phyloP scores from a whole-genome alignment of 1,140 invertebrate species.

The Ditylenchus dipsaci region DNA sequence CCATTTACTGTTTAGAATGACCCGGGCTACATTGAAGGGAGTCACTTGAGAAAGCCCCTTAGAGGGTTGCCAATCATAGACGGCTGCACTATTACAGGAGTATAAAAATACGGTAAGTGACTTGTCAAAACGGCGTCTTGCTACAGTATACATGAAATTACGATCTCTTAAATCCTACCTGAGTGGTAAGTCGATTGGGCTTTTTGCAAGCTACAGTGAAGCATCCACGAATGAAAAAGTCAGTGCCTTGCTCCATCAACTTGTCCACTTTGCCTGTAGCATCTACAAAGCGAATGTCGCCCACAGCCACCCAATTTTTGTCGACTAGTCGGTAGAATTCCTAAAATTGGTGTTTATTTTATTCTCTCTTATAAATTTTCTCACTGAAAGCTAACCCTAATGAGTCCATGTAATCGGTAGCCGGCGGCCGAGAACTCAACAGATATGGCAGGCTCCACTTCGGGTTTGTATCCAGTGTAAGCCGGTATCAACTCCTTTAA shows the following conservation, averaged over 20 bases:
- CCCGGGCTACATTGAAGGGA: too few species aligned
- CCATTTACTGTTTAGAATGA: too few species aligned
- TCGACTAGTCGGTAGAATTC: slow-evolving; percentile 40
- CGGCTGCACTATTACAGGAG: too few species aligned
- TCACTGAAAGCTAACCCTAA: slow-evolving; percentile 16
- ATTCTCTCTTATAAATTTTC: too few species aligned
- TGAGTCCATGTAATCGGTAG: slow-evolving; percentile 38
- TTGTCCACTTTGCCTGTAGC: slow-evolving; percentile 23
- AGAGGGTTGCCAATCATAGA: too few species aligned
- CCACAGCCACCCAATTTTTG: slow-evolving; percentile 32
- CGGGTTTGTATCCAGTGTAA: slow-evolving; percentile 33
- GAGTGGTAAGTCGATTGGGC: slow-evolving; percentile 32
- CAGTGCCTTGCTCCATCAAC: slow-evolving; percentile 25
- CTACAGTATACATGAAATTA: too few species aligned
- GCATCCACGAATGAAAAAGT: slow-evolving; percentile 28
- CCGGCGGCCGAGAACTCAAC: slow-evolving; percentile 37
- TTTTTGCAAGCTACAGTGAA: slow-evolving; percentile 24
- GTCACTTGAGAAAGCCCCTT: too few species aligned
- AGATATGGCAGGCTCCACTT: slow-evolving; percentile 32
- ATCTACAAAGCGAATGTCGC: slow-evolving; percentile 31
- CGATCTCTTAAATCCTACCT: slow-evolving; percentile 13
- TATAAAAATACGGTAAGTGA: too few species aligned
- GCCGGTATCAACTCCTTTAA: slow-evolving; percentile 17
- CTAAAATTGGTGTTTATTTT: slow-evolving; percentile 1
- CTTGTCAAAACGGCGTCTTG: too few species aligned